Conservation (phyloP, 1,140 invertebrate genomes). For the Ectropis grisescens region DNA sequence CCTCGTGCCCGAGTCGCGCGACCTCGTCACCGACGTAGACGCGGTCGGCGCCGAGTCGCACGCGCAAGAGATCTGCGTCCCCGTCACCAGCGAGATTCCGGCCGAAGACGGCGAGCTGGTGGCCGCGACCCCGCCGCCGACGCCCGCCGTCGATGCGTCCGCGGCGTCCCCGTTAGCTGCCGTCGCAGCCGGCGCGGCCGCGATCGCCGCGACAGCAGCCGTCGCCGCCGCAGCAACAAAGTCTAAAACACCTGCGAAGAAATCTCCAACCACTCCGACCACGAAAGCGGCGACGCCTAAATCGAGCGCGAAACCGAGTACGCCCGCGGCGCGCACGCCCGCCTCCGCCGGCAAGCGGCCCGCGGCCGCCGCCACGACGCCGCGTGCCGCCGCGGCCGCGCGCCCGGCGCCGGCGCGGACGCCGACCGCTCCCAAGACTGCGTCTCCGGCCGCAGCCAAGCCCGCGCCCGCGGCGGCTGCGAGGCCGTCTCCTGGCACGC, state of each 20-base stretch:
- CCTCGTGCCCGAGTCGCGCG: conserved; percentile 39
- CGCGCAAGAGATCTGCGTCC: conserved; percentile 54
- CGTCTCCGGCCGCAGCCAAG: conserved; percentile 8
- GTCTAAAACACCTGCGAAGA: conserved; percentile 29
- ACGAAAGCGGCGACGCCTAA: conserved; percentile 21
- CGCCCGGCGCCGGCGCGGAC: conserved; percentile 8
- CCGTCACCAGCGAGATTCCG: conserved; percentile 44
- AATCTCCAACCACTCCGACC: conserved; percentile 24
- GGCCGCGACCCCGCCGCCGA: conserved; percentile 23
- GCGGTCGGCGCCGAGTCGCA: conserved; percentile 48
- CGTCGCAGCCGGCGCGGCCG: conserved; percentile 22
- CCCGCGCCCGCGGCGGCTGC: conserved; percentile 7
- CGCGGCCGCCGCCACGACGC: conserved; percentile 2
- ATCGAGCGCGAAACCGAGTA: conserved; percentile 7
- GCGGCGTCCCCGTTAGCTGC: conserved; percentile 17
- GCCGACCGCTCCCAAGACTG: too few relatives aligned
- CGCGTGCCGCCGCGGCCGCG: conserved; percentile 10
- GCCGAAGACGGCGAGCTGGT: conserved; percentile 27
- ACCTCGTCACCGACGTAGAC: conserved; percentile 50
- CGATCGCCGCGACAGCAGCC: conserved; percentile 25
- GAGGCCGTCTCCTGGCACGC: neutral
- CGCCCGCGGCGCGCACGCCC: conserved; percentile 5
- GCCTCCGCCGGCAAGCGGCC: conserved; percentile 5
- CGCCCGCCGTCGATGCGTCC: conserved; percentile 24
- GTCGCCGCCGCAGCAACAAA: conserved; percentile 15